These are phyloP conservation scores for Pinna nobilis DNA, from an alignment of 1,140 invertebrate genomes.

Conservation along the genomic window DNA sequence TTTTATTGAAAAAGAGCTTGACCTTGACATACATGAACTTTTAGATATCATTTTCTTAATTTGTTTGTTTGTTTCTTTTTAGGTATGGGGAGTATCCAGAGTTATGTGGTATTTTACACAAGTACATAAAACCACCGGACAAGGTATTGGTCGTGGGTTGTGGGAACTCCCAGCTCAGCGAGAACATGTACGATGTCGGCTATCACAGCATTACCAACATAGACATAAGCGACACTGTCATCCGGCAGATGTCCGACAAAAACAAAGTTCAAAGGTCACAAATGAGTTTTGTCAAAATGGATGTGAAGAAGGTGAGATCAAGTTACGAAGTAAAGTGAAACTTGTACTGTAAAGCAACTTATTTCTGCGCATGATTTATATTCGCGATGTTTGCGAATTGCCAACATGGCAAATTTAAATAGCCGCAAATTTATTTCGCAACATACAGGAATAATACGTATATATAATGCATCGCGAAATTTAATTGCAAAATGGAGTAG, in stretches of 20 bases:
- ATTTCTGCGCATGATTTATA: too few species aligned
- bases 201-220: conserved; percentile 90
- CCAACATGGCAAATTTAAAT: too few species aligned
- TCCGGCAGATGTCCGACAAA: conserved; percentile 90
- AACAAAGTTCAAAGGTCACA: conserved; percentile 81
- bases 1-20: too few species aligned
- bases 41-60: too few species aligned
- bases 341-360: too few species aligned
- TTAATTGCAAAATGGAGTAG: too few species aligned
- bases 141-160: conserved; percentile 92
- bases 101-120: conserved; percentile 88
- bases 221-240: conserved; percentile 93
- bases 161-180: conserved; percentile 94
- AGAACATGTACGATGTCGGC: conserved; percentile 92
- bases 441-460: too few species aligned
- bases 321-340: too few species aligned
- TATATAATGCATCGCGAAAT: too few species aligned
- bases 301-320: conserved; percentile 82
- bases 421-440: too few species aligned
- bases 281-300: conserved; percentile 90
- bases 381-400: too few species aligned
- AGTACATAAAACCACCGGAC: conserved; percentile 91
- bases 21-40: too few species aligned
- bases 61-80: conserved; percentile 52
- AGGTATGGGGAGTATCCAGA: conserved; percentile 98